Base-by-base conservation (phyloP, 2,888 invertebrate species). In the Gasteruption jaculator region DNA sequence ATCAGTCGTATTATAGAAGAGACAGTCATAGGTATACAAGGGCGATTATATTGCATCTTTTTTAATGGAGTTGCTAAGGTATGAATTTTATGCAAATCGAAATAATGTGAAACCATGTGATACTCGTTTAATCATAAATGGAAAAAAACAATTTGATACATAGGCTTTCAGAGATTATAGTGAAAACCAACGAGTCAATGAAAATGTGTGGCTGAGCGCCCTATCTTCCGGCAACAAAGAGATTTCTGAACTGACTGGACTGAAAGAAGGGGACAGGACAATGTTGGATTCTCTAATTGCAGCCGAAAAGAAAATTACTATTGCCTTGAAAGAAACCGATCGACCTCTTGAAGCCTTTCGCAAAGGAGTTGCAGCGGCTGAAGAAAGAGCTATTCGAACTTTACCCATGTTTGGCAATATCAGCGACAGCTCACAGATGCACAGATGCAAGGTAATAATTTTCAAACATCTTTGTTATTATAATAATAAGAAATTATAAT, bases 41-140 rank as follows among this genome's bases (percentile, higher is more conserved):
- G 88, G 1, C 86, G 82, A 3, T 72, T 90, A 31, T 89, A 88
- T 71, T 80, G 83, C 34, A 72, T 89, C 48, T 78, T 87, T 38
- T 76, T 90, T 43, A 75, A 83, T 4, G 79, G 82, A 0, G 78
- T 79, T 1, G 76, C 80, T 1, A 74, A 76, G 45, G 68, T 73
- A 38, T 46, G 38, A n/a, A 3, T 12, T 37, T n/a, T n/a, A n/a
- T n/a, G n/a, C n/a, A n/a, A n/a, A n/a, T n/a, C n/a, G n/a, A n/a
- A n/a, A n/a, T n/a, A n/a, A n/a, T n/a, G n/a, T n/a, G n/a, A n/a
- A n/a, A n/a, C n/a, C n/a, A n/a, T n/a, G n/a, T n/a, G n/a, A n/a
- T n/a, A n/a, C n/a, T n/a, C n/a, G n/a, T n/a, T n/a, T n/a, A n/a
- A n/a, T n/a, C n/a, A n/a, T n/a, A n/a, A n/a, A n/a, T n/a, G n/a